These are phyloP conservation scores for Liolophura sinensis DNA, from an alignment of 1,140 invertebrate genomes.

Conservation along the genomic window DNA sequence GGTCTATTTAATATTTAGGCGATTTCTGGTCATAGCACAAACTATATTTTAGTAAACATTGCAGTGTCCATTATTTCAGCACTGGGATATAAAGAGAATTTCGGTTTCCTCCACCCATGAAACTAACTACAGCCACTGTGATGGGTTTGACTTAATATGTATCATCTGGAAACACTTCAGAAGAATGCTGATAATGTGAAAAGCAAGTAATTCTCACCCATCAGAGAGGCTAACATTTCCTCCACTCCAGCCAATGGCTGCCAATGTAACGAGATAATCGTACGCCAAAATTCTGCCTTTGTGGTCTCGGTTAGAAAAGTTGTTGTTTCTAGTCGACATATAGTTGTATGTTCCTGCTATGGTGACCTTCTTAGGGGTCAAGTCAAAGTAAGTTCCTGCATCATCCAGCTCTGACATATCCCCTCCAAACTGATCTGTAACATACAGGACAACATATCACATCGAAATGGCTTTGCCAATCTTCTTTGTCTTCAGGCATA, in stretches of 20 bases:
- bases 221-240: slow-evolving; percentile 35
- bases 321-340: slow-evolving; percentile 57
- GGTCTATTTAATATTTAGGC: no score
- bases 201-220: slow-evolving; percentile 26
- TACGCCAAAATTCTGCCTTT: slow-evolving; percentile 44
- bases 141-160: no score
- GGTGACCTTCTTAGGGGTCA: slow-evolving; percentile 41
- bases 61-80: no score
- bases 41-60: no score
- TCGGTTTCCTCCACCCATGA: no score
- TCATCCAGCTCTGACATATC: slow-evolving; percentile 53
- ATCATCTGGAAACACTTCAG: no score
- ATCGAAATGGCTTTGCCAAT: not conserved
- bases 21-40: no score
- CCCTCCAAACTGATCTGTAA: slow-evolving; percentile 46
- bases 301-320: slow-evolving; percentile 59
- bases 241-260: slow-evolving; percentile 47
- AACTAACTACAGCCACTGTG: no score
- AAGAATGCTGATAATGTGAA: not conserved
- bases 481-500: not conserved
- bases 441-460: not conserved
- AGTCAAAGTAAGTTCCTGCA: slow-evolving; percentile 57
- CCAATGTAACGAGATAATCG: slow-evolving; percentile 13
- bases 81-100: no score
- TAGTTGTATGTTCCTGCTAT: slow-evolving; percentile 49